Evolutionary conservation across 2,113 vertebrate species (phyloP), one percentile per base, ranked within the genome.

Genomic region (Mormoops blainvillei): DNA sequence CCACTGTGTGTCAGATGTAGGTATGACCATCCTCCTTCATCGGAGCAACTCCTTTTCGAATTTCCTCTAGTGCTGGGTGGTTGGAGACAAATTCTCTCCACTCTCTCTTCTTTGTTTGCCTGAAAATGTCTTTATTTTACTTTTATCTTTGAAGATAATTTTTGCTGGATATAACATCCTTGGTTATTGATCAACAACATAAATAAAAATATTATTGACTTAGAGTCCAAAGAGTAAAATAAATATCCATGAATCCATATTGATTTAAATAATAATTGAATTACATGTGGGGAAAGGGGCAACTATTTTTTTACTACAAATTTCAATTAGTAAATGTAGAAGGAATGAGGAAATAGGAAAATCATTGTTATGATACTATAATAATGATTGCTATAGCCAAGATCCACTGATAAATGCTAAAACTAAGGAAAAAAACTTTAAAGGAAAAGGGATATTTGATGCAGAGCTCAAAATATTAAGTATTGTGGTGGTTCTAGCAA

Each of bases 1-100:
- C 2, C 10, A 0, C 19, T 19, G n/a, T 28, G 48, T 3, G 48
- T n/a, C 74, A 77, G 19, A 20, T 4, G 12, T 52, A 36, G 5
- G 7, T 5, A 52, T 22, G 22, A 45, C 71, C 1, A 3, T 14
- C 22, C 2, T 56, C 16, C 0, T 26, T 9, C 15, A 7, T 8
- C 9, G 10, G 10, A 43, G 9, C 2, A 8, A 11, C 33, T 22
- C 15, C 24, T 11, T 31, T 31, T 15, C 24, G 33, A 38, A 26
- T 28, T 22, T 24, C 63, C 63, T 24, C 14, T 10, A 8, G 4
- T 31, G 28, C 61, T 24, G 1, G 7, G 15, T 15, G 36, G 26
- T 20, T 10, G 31, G 48, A 56, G 15, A 24, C 41, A 38, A 28
- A 36, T 13, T 22, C 81, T 61, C 16, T 31, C 38, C 24, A 28